Conservation (phyloP, 2,113 vertebrate genomes). For the Polypterus senegalus region DNA sequence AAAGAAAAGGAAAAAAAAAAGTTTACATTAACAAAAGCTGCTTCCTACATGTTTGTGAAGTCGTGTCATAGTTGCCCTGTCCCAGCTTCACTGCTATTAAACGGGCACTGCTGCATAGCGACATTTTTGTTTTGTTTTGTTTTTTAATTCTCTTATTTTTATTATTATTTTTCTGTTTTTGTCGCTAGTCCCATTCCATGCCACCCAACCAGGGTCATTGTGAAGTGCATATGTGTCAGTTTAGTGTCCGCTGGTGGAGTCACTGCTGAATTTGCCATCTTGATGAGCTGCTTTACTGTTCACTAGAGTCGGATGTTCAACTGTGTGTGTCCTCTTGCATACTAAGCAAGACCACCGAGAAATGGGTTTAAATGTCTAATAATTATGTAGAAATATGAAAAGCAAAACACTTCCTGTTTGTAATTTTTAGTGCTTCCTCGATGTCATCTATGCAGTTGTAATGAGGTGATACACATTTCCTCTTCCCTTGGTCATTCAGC, state of each 20-base stretch:
- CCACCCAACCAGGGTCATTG: slow-evolving; percentile 64
- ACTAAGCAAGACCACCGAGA: no score
- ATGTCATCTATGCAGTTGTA: slow-evolving; percentile 98
- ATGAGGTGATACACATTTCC: slow-evolving; percentile 57
- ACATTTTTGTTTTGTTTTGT: no score
- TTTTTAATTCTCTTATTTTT: no score
- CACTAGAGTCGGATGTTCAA: slow-evolving; percentile 46
- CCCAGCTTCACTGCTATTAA: slow-evolving; percentile 40
- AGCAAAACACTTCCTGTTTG: slow-evolving; percentile 36
- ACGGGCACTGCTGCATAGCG: slow-evolving; percentile 40
- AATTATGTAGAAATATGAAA: no score
- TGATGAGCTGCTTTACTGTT: slow-evolving; percentile 44
- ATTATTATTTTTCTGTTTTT: no score
- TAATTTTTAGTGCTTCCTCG: slow-evolving; percentile 87
- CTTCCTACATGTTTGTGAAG: slow-evolving; percentile 83
- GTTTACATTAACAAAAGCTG: slow-evolving; percentile 84
- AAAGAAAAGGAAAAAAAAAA: slow-evolving; percentile 33
- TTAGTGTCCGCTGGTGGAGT: slow-evolving; percentile 40
- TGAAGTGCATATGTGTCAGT: slow-evolving; percentile 46
- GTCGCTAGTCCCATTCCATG: no score
- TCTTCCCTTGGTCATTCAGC: slow-evolving; percentile 23
- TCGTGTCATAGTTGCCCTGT: slow-evolving; percentile 65
- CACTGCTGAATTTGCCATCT: slow-evolving; percentile 57
- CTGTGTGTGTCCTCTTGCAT: neutral
- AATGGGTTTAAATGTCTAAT: no score